phyloP scores from a whole-genome alignment of 2,797 vertebrate species.

The Crocodylus rhombifer region DNA sequence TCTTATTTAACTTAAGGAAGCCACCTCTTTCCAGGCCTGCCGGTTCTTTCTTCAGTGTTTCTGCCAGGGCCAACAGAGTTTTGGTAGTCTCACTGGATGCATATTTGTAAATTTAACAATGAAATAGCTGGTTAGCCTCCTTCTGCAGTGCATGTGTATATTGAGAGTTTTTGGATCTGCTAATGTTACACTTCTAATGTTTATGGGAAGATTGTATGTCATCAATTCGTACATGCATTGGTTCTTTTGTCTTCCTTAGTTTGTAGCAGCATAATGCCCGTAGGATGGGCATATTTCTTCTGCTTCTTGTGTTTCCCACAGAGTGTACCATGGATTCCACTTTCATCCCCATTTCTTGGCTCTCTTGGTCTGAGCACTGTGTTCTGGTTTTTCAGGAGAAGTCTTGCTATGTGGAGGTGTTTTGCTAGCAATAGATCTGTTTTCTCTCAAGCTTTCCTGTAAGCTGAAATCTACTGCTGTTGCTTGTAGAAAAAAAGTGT shows the following conservation, averaged over 20 bases:
- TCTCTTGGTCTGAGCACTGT: not conserved
- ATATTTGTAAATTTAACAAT: not conserved
- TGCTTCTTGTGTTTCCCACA: not conserved
- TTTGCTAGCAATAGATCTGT: not conserved
- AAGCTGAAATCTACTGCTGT: not conserved
- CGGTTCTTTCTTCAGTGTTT: too few species aligned
- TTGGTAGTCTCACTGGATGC: not conserved
- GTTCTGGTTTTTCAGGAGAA: too few species aligned
- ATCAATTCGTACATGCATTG: not conserved
- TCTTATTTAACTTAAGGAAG: too few species aligned
- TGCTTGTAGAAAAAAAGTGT: not conserved
- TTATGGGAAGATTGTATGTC: not conserved
- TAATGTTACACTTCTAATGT: accelerated
- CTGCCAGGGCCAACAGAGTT: too few species aligned
- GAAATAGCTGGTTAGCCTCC: not conserved
- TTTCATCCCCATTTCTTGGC: accelerated
- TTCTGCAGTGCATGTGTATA: not conserved
- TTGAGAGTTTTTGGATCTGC: not conserved
- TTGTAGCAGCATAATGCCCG: not conserved
- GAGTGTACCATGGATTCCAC: not conserved
- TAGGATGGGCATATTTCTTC: not conserved
- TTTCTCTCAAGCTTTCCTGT: accelerated
- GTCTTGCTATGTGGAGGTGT: not conserved
- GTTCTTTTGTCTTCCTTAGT: not conserved
- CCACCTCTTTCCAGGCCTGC: too few species aligned